Percentiles rank a stretch among this genome's conserved stretches.
phyloP scores from a whole-genome alignment of 2,113 vertebrate species.

The Crotalus helleri region DNA sequence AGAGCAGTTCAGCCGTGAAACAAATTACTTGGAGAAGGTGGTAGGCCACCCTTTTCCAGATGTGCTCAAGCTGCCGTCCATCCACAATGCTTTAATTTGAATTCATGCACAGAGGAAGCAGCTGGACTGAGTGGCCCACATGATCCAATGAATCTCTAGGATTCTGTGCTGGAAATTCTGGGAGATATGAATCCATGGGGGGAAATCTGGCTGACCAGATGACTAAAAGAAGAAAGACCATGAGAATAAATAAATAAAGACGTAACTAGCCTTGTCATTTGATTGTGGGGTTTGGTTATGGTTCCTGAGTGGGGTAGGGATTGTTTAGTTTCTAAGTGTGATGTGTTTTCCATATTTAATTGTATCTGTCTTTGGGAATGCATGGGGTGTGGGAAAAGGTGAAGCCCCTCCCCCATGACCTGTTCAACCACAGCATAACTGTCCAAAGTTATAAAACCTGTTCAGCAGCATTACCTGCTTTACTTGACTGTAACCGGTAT shows the following conservation, averaged over 20 bases:
- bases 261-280: neutral
- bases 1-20: too few species aligned
- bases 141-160: neutral
- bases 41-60: neutral
- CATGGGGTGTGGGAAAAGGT: neutral
- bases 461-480: neutral
- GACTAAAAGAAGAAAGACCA: neutral
- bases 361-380: too few species aligned
- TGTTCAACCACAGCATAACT: neutral
- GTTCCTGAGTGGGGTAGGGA: neutral
- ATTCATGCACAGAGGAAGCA: neutral
- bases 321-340: neutral
- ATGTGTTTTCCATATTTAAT: neutral
- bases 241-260: neutral
- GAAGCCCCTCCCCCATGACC: neutral
- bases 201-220: neutral
- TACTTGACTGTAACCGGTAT: neutral
- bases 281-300: neutral
- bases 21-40: too few species aligned
- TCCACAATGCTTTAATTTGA: neutral
- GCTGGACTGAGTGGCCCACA: neutral
- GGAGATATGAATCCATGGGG: neutral
- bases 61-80: neutral
- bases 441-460: neutral
- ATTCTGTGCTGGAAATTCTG: neutral